Percentiles rank a stretch among this genome's conserved stretches.
phyloP scores from a whole-genome alignment of 2,888 invertebrate species.

The Bunonema sp. region DNA sequence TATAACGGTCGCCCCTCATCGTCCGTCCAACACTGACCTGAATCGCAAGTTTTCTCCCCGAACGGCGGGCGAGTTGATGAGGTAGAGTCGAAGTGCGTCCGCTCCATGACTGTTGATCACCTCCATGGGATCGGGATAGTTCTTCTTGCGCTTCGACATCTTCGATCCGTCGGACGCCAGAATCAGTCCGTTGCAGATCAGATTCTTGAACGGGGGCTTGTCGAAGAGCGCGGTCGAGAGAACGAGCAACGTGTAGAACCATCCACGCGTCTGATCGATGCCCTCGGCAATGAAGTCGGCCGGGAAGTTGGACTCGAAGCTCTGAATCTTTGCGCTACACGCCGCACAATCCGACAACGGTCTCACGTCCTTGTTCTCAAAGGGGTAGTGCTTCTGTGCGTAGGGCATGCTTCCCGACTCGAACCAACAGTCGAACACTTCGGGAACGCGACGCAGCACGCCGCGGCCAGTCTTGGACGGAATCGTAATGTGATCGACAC shows the following conservation, averaged over 20 bases:
- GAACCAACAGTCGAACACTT: conserved; percentile 98
- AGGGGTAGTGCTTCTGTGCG: conserved; percentile 86
- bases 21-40: conserved; percentile 11
- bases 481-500: conserved; percentile 77
- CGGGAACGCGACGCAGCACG: conserved; percentile 66
- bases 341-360: background rate
- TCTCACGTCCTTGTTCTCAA: conserved; percentile 58
- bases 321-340: conserved; percentile 32
- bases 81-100: conserved; percentile 81
- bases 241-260: conserved; percentile 88
- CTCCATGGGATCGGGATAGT: conserved; percentile 88
- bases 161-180: conserved; percentile 87
- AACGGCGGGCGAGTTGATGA: conserved; percentile 94
- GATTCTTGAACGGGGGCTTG: conserved; percentile 88
- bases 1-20: background rate
- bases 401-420: conserved; percentile 99
- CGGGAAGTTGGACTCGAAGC: conserved; percentile 77
- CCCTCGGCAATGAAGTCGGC: conserved; percentile 99
- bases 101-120: conserved; percentile 77
- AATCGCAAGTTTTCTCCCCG: conserved; percentile 86
- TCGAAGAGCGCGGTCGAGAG: conserved; percentile 85
- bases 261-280: conserved; percentile 37
- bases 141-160: conserved; percentile 97
- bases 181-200: conserved; percentile 85
- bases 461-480: conserved; percentile 73